These are phyloP conservation scores for Crocallis elinguaria DNA, from an alignment of 2,888 invertebrate genomes.

Conservation along the genomic window DNA sequence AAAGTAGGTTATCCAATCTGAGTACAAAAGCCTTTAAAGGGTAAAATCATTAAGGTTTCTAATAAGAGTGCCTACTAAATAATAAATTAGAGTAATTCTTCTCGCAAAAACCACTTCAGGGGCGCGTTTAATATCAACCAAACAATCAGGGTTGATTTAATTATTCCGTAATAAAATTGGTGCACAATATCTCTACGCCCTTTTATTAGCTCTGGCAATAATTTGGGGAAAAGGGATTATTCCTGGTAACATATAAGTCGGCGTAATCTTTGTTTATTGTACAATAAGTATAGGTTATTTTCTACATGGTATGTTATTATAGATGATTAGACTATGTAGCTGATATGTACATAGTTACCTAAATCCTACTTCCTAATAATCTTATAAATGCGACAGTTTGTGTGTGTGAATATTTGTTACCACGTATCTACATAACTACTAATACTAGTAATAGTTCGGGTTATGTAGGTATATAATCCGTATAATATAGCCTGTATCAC, in stretches of 20 bases:
- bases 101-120: conserved; percentile 23
- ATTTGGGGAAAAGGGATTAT: conserved; percentile 2
- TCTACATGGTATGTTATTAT: too few species aligned
- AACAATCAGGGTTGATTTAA: conserved; percentile 26
- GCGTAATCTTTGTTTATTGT: not conserved
- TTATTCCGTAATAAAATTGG: conserved; percentile 20
- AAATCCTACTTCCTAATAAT: too few species aligned
- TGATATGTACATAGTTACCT: too few species aligned
- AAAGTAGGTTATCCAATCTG: not conserved
- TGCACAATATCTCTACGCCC: conserved; percentile 18
- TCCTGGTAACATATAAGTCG: not conserved
- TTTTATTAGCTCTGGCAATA: conserved; percentile 11
- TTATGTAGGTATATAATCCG: too few species aligned
- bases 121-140: conserved; percentile 25
- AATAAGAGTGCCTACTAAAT: conserved; percentile 18
- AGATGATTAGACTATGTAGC: too few species aligned
- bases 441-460: too few species aligned
- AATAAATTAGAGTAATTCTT: conserved; percentile 27
- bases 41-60: conserved; percentile 18
- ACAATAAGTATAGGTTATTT: too few species aligned
- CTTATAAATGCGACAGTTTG: too few species aligned
- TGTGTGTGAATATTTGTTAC: too few species aligned
- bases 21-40: conserved; percentile 18
- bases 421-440: too few species aligned
- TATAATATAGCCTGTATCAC: too few species aligned